These are phyloP conservation scores for Caenorhabditis panamensis DNA, from an alignment of 2,888 invertebrate genomes.

Conservation along the genomic window DNA sequence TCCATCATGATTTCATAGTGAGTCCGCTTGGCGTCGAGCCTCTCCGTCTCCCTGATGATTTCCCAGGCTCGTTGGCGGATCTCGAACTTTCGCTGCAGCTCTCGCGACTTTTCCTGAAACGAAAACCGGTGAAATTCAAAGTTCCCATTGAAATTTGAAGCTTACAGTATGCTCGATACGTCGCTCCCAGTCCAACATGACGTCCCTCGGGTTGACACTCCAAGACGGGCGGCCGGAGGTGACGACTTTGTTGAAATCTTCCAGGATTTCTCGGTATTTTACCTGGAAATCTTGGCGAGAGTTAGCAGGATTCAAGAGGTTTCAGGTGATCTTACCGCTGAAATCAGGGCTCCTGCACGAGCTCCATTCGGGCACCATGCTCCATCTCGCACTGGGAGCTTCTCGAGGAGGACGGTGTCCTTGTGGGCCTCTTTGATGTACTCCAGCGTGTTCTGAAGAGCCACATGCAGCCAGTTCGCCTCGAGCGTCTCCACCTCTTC, in stretches of 20 bases:
- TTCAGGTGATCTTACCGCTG: slow-evolving; percentile 39
- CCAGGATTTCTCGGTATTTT: slow-evolving; percentile 26
- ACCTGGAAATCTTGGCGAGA: slow-evolving; percentile 14
- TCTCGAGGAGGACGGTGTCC: slow-evolving; percentile 5
- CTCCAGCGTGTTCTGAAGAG: slow-evolving; percentile 23
- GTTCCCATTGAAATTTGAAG: too few species aligned
- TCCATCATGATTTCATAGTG: slow-evolving; percentile 28
- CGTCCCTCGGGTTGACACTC: slow-evolving; percentile 35
- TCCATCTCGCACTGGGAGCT: slow-evolving; percentile 39
- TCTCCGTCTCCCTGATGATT: slow-evolving; percentile 17
- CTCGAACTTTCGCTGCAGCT: not conserved
- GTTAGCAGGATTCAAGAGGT: too few species aligned
- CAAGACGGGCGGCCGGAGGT: slow-evolving; percentile 18
- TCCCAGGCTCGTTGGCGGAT: slow-evolving; percentile 1
- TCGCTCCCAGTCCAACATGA: slow-evolving; percentile 32
- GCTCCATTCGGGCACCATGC: slow-evolving; percentile 59
- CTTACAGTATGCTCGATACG: slow-evolving; percentile 5
- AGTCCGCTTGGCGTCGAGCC: slow-evolving; percentile 7
- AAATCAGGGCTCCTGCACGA: slow-evolving; percentile 35
- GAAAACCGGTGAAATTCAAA: too few species aligned
- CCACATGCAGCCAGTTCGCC: slow-evolving; percentile 23
- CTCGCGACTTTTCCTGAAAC: slow-evolving; percentile 10
- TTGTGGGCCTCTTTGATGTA: slow-evolving; percentile 27
- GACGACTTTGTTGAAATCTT: slow-evolving; percentile 46
- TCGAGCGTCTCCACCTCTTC: too few species aligned